phyloP scores from a whole-genome alignment of 2,113 vertebrate species.

The Callopanchax toddi region DNA sequence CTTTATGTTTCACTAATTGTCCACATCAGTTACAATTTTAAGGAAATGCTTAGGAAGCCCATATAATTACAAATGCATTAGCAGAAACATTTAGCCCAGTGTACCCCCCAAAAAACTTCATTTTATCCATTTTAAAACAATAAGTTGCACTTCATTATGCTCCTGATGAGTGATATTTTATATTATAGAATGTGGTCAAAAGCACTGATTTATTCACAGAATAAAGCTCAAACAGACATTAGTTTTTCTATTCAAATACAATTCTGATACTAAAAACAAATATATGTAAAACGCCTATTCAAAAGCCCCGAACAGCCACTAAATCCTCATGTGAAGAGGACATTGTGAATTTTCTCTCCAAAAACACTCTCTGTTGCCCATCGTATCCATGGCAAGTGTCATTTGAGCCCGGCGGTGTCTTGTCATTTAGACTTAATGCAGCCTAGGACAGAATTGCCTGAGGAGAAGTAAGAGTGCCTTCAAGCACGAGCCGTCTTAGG shows the following conservation, averaged over 20 bases:
- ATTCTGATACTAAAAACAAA: background rate
- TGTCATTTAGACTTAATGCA: slow-evolving; percentile 66
- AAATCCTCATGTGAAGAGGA: background rate
- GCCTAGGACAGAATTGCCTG: slow-evolving; percentile 30
- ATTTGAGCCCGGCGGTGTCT: slow-evolving; percentile 46
- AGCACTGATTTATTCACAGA: too few relatives aligned
- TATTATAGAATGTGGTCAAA: background rate
- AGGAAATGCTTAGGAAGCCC: slow-evolving; percentile 2
- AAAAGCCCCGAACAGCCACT: background rate
- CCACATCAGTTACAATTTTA: slow-evolving; percentile 21
- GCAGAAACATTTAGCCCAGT: background rate
- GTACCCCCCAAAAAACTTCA: background rate
- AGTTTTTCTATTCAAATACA: background rate
- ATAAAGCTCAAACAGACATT: background rate
- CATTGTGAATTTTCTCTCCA: slow-evolving; percentile 17
- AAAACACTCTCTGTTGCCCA: slow-evolving; percentile 26
- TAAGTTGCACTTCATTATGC: background rate
- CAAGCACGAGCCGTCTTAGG: slow-evolving; percentile 61
- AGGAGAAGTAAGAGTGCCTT: slow-evolving; percentile 59
- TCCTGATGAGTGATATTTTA: background rate
- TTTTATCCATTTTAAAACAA: background rate
- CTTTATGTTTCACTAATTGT: slow-evolving; percentile 36
- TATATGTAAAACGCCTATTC: slow-evolving; percentile 12
- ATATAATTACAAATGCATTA: background rate
- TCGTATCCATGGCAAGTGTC: slow-evolving; percentile 47